phyloP scores from a whole-genome alignment of 2,797 vertebrate species.

The Neopelma chrysocephalum region DNA sequence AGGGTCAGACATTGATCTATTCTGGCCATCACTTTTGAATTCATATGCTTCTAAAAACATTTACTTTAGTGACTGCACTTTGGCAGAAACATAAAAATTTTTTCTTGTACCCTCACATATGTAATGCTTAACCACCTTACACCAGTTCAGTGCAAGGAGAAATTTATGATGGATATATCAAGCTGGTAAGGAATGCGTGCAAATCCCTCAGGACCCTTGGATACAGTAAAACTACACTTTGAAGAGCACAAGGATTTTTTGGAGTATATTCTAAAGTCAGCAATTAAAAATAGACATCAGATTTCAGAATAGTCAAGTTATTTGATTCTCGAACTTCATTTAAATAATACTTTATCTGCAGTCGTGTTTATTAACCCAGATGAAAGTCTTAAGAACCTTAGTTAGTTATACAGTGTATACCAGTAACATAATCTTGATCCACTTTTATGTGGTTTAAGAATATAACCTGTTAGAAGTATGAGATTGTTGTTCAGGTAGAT shows the following conservation, averaged over 20 bases:
- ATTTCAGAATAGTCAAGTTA: neutral
- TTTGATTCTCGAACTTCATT: neutral
- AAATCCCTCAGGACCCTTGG: constrained; percentile 29
- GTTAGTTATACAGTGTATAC: neutral
- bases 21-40: neutral
- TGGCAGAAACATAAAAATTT: neutral
- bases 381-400: neutral
- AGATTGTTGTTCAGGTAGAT: neutral
- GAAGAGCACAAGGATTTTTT: neutral
- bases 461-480: neutral
- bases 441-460: neutral
- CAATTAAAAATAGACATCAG: neutral
- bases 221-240: constrained; percentile 18
- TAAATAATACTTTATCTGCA: neutral
- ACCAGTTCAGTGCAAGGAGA: neutral
- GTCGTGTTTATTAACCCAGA: neutral
- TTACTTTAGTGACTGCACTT: constrained; percentile 55
- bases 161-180: constrained; percentile 20
- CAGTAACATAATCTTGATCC: neutral
- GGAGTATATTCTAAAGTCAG: neutral
- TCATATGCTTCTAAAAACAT: constrained; percentile 37
- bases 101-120: neutral
- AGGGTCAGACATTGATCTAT: neutral
- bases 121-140: constrained; percentile 25
- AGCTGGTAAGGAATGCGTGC: constrained; percentile 27